Percentiles rank a stretch among this genome's conserved stretches.
phyloP scores from a whole-genome alignment of 2,113 vertebrate species.

The Nymphicus hollandicus region DNA sequence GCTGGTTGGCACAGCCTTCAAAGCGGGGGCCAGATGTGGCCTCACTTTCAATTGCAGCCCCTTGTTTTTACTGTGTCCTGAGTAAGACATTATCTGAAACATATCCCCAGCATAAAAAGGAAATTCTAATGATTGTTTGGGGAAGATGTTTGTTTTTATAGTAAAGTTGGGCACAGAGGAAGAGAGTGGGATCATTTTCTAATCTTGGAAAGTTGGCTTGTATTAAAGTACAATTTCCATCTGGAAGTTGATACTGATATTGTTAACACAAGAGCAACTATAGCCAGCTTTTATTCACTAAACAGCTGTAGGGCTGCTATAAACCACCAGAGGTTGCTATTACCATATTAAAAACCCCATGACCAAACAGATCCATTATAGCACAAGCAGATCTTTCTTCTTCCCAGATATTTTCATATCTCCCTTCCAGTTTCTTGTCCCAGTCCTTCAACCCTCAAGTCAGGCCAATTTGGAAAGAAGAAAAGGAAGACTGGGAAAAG shows the following conservation, averaged over 20 bases:
- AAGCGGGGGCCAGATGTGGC: neutral
- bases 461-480: neutral
- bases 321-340: conserved; percentile 24
- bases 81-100: neutral
- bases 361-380: neutral
- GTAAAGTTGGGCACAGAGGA: neutral
- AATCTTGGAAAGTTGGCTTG: neutral
- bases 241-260: neutral
- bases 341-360: neutral
- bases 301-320: neutral
- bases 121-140: neutral
- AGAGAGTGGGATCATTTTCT: neutral
- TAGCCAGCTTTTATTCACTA: neutral
- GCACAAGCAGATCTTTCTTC: neutral
- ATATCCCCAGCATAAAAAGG: neutral
- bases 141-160: neutral
- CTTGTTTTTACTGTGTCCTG: neutral
- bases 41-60: neutral
- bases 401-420: neutral
- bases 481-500: neutral
- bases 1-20: neutral
- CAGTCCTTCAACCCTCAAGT: neutral
- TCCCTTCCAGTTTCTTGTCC: neutral
- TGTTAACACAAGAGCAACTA: neutral
- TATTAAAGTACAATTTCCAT: neutral